Conservation (phyloP, 2,113 vertebrate genomes). For the Hydrochoerus hydrochaeris region DNA sequence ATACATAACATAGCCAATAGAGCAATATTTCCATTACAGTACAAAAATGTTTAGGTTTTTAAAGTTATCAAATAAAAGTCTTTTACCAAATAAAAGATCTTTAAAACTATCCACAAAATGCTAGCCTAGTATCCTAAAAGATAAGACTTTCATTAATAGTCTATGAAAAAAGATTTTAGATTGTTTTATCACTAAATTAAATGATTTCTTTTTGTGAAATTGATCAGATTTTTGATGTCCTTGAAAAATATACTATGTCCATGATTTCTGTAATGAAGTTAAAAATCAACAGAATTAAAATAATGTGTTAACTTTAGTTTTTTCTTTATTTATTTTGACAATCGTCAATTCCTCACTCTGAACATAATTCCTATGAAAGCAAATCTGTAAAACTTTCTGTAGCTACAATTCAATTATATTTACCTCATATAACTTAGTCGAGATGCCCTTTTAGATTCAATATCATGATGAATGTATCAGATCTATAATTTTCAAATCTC, state of each 20-base stretch:
- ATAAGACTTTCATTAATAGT: background rate
- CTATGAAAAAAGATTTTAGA: conserved; percentile 15
- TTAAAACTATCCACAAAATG: background rate
- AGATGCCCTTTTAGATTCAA: background rate
- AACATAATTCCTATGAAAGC: background rate
- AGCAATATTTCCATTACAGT: background rate
- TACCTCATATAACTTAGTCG: background rate
- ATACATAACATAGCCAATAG: background rate
- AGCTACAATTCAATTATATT: background rate
- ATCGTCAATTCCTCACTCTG: conserved; percentile 32
- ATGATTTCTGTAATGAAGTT: background rate
- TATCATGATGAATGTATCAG: background rate
- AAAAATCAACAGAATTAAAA: conserved; percentile 11
- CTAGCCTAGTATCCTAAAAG: background rate
- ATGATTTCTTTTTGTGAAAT: background rate
- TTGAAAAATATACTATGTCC: conserved; percentile 10
- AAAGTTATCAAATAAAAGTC: too few species aligned
- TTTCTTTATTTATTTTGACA: conserved; percentile 38
- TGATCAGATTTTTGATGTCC: conserved; percentile 23
- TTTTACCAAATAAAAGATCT: background rate
- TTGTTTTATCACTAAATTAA: conserved; percentile 33
- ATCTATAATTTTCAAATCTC: background rate
- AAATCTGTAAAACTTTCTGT: conserved; percentile 27
- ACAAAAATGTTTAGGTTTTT: background rate
- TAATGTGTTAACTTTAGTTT: background rate